Conservation (phyloP, 2,113 vertebrate species). For the Chionomys nivalis region DNA sequence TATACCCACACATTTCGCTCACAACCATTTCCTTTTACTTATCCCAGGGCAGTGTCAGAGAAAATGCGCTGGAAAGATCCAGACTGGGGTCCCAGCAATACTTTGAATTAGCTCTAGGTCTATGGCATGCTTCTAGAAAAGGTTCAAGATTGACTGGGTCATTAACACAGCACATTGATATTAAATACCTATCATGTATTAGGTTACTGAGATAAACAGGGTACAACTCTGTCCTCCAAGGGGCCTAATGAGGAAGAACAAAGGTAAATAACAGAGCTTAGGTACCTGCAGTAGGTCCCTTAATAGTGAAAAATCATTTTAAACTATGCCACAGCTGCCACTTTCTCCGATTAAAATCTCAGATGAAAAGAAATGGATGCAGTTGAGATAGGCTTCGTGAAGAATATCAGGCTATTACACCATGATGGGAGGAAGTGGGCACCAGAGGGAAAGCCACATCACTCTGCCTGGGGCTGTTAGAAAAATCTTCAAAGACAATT, state of each 20-base stretch:
- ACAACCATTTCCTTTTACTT: not conserved
- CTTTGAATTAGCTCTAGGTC: not conserved
- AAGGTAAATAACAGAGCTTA: not conserved
- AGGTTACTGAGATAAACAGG: not conserved
- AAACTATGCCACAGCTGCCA: not conserved
- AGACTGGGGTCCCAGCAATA: not conserved
- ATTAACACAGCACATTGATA: not conserved
- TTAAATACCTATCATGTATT: not conserved
- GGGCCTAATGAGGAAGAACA: not conserved
- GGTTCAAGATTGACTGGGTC: not conserved
- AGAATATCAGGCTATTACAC: not conserved
- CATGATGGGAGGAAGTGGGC: not conserved
- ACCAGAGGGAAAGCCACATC: not conserved
- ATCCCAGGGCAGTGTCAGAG: not conserved
- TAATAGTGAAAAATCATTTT: not conserved
- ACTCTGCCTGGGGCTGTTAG: not conserved
- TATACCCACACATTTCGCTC: not conserved
- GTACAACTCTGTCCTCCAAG: not conserved
- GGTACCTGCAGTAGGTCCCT: not conserved
- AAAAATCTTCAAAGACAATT: constrained; percentile 1
- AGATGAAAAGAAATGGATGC: not conserved
- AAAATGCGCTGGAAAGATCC: not conserved
- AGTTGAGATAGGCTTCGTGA: not conserved
- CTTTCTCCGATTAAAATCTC: not conserved
- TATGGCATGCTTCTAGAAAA: not conserved